phyloP scores from a whole-genome alignment of 2,888 invertebrate genomes.

The Rhopalosiphum nymphaeae region DNA sequence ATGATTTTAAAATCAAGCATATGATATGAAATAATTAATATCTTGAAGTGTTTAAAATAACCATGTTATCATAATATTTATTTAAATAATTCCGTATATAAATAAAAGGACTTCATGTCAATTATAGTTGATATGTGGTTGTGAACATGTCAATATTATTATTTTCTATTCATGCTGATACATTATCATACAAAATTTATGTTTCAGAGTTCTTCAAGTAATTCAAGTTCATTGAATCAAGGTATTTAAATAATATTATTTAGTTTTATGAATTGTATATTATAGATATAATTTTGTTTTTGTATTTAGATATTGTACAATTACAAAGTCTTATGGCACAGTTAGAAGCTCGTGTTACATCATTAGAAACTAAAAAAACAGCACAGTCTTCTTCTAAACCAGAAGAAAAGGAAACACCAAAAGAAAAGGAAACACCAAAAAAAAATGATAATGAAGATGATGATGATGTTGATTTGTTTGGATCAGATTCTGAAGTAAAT shows the following conservation, averaged over 20 bases:
- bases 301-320: slow-evolving; percentile 70
- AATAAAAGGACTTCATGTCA: no score
- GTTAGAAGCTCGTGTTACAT: slow-evolving; percentile 70
- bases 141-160: background rate
- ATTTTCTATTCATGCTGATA: background rate
- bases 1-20: no score
- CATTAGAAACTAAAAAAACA: slow-evolving; percentile 57
- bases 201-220: slow-evolving; percentile 32
- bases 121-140: no score
- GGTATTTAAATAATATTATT: slow-evolving; percentile 35
- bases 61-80: no score
- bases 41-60: no score
- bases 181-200: background rate
- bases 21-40: no score
- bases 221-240: slow-evolving; percentile 32
- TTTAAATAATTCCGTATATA: no score
- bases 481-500: slow-evolving; percentile 80
- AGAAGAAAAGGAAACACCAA: slow-evolving; percentile 34
- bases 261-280: slow-evolving; percentile 58
- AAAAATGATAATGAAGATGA: slow-evolving; percentile 75
- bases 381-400: slow-evolving; percentile 32
- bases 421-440: slow-evolving; percentile 61
- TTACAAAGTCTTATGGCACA: slow-evolving; percentile 72
- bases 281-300: slow-evolving; percentile 31
- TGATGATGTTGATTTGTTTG: slow-evolving; percentile 85